Base-by-base conservation (phyloP, 2,888 invertebrate genomes). In the Megastigmus dorsalis region DNA sequence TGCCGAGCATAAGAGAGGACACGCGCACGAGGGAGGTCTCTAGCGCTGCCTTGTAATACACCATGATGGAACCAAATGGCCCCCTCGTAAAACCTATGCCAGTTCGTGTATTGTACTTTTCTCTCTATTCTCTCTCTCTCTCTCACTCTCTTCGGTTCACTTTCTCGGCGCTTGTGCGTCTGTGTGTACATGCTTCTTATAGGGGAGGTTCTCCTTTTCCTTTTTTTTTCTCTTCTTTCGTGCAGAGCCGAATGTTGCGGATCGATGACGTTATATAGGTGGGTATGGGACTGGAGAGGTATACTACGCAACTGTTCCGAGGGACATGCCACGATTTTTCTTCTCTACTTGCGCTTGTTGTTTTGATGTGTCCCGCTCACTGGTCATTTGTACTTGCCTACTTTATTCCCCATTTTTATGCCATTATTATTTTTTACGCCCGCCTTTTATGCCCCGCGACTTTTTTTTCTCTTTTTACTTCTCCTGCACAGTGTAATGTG, bases 21-120 rank as follows among this genome's bases (percentile, higher is more conserved):
- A 41, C 9, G 57, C 36, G 57, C 36, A 41, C 20, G 62, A 57
- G 65, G 63, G 62, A 60, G 70, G 67, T 65, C 43, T 65, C 43
- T 41, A 28, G 38, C 23, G n/a, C 5, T 57, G 10, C 20, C 20
- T n/a, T 26, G 60, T 75, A 75, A 75, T 43, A 30, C 45, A 50
- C 65, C 70, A 66, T 75, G 60, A 67, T 72, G 74, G 68, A 69
- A 71, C 62, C 41, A 62, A 71, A 71, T 36, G 57, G 15, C 59
- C 23, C 62, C 54, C 66, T 72, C 71, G 66, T 75, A 68, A 73
- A 73, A 54, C 15, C 60, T 26, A 36, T 28, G 30, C n/a, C n/a
- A 50, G 50, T 48, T 65, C 28, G 54, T n/a, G 18, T 26, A 54
- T 62, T 54, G 57, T 75, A 50, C 50, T 59, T 59, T 43, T 48